Evolutionary conservation across 2,797 vertebrate species (phyloP), one percentile per base, ranked within the genome.

Genomic region (Pantherophis vulpinus): DNA sequence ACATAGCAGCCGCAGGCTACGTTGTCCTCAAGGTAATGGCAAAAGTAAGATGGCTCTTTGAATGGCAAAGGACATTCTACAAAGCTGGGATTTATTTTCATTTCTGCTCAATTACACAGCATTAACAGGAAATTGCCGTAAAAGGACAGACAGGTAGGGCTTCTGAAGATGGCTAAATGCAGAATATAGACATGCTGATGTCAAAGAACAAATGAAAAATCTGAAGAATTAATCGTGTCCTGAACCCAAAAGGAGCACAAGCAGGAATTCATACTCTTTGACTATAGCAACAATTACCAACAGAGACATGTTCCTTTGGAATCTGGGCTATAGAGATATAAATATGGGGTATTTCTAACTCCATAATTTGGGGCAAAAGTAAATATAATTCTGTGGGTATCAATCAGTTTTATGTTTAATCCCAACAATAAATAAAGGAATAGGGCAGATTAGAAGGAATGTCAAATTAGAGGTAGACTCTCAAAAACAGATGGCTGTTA

Each of bases 111-210:
- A 27, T 20, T 91, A 60, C 58, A 90, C 42, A 86, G 70, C 92
- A 92, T 95, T 92, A 91, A 56, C 87, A 56, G 16, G 93, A 94
- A 95, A 94, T 32, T 16, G 90, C 55, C 63, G 56, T 93, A 27
- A 91, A 58, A 93, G 66, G 86, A 88, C 93, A 88, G 29, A 6
- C 90, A 79, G 91, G 32, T 27, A 89, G 91, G 55, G 70, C 4
- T 90, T 55, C n/a, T 90, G 47, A 95, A 87, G 42, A 93, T 13
- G 90, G 89, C 3, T 12, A 91, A 61, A 54, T 4, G 87, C 0
- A 20, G 95, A 91, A 74, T 74, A 66, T 88, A 90, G 61, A 94
- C 94, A 87, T 5, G 37, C 5, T 23, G 2, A 13, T 55, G 94
- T 94, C 70, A 92, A 74, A 90, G 88, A 32, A 1, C 4, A 91